A percentile compares a stretch with the other conserved stretches of the same genome.
Evolutionary conservation across 64 coral and sea anemone genomes (phyloP).

Genomic region (Montipora efflorescens): DNA sequence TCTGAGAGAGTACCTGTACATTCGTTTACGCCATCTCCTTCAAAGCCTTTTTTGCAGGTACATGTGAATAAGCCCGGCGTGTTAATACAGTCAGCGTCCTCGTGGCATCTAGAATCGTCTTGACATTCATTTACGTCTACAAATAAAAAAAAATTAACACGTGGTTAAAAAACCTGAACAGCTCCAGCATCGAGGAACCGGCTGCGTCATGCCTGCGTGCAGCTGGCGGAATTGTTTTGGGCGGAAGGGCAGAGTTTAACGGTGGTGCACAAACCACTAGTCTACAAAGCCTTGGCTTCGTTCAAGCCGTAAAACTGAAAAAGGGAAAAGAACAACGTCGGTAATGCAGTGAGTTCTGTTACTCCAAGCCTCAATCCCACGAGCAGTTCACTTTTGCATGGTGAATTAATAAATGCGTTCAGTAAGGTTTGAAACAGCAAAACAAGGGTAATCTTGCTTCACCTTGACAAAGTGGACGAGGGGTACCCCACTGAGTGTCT

Average conservation of each 20-base stretch:
- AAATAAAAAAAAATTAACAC: not conserved
- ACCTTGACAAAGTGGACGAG: slow-evolving; percentile 36
- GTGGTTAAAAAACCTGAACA: not conserved
- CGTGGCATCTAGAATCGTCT: slow-evolving; percentile 47
- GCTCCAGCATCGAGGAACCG: not conserved
- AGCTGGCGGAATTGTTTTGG: too few species aligned
- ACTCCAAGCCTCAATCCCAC: too few species aligned
- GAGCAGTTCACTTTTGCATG: too few species aligned
- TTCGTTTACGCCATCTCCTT: slow-evolving; percentile 38
- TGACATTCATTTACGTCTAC: slow-evolving; percentile 63
- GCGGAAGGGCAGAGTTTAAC: too few species aligned
- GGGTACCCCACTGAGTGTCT: slow-evolving; percentile 27
- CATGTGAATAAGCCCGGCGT: slow-evolving; percentile 51
- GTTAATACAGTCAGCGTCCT: slow-evolving; percentile 51
- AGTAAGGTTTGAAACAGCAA: too few species aligned
- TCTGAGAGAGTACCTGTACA: slow-evolving; percentile 1
- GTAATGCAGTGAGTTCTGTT: too few species aligned
- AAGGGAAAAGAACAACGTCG: too few species aligned
- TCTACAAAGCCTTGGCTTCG: too few species aligned
- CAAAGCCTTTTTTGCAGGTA: slow-evolving; percentile 55
- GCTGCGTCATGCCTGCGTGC: not conserved
- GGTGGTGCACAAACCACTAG: too few species aligned
- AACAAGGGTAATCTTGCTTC: not conserved
- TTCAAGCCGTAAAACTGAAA: too few species aligned
- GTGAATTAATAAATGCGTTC: too few species aligned